Evolutionary conservation across 2,113 vertebrate genomes (phyloP), one percentile per base, ranked within the genome.

Genomic region (Podiceps cristatus): DNA sequence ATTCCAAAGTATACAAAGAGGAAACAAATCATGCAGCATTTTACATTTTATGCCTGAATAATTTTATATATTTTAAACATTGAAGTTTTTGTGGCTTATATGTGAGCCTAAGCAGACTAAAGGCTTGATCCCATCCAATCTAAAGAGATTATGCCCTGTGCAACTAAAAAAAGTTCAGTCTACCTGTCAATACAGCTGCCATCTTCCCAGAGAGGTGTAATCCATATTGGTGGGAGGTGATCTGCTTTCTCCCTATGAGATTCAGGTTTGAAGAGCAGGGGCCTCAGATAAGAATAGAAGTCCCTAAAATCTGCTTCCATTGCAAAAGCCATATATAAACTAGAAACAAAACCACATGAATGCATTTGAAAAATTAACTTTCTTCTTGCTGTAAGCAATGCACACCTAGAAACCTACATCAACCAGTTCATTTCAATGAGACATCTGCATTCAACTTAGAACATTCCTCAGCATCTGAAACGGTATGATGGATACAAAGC

Each of bases 201-300:
- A 35, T 98, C 98, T 50, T 98, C 95, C 77, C 98, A 91, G 28
- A 98, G 74, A 53, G 96, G 96, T 2, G 98, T 98, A 83, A 98
- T 84, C 29, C 98, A 98, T 63, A 96, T 55, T 35, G 98, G 96
- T 47, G 94, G 87, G 19, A 56, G 81, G 12, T 97, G 97, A 40
- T 98, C 97, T 33, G 78, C 83, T 83, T 96, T 94, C 58, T 98
- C 86, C 86, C 91, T 98, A 40, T 96, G 94, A 60, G 97, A 88
- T 80, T 97, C 96, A 75, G 95, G 97, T 91, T 99, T 95, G 47
- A 99, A 99, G 81, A 90, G 95, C 85, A 98, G 44, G 1, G 98
- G 98, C 49, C 98, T 97, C 97, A 99, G 73, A 52, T 98, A 95
- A 50, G 98, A 94, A 90, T 98, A 98, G 95, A 97, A 98, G 52